phyloP scores from a whole-genome alignment of 2,888 invertebrate genomes.

The Neoitamus cyanurus region DNA sequence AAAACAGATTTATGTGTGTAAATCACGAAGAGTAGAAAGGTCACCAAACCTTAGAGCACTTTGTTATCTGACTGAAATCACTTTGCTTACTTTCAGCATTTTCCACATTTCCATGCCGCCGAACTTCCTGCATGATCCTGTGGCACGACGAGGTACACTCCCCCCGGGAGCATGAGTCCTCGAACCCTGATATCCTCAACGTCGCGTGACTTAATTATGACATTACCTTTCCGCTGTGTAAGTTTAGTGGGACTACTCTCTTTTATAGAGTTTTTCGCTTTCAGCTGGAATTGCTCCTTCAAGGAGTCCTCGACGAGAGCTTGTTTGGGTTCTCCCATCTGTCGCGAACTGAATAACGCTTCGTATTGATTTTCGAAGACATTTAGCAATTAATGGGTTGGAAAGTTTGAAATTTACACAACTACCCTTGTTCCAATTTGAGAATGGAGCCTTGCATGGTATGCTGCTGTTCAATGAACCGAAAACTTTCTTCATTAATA shows the following conservation, averaged over 20 bases:
- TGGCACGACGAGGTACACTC: neutral
- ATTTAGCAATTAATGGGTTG: constrained; percentile 29
- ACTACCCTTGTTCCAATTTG: constrained; percentile 11
- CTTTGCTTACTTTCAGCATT: neutral
- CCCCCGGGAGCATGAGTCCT: neutral
- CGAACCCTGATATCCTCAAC: neutral
- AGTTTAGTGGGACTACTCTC: neutral
- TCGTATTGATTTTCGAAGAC: constrained; percentile 21
- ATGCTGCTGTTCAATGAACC: neutral
- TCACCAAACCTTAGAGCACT: neutral
- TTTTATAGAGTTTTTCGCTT: neutral
- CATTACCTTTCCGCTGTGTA: neutral
- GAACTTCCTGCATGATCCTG: neutral
- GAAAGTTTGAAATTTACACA: constrained; percentile 27
- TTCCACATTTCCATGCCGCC: neutral
- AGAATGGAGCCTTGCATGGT: neutral
- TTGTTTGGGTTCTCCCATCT: neutral
- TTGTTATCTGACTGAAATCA: neutral
- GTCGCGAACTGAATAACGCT: neutral
- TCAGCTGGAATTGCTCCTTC: neutral
- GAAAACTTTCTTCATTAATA: constrained; percentile 10
- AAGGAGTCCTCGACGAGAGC: neutral
- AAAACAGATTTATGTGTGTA: neutral
- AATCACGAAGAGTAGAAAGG: neutral
- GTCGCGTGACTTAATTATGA: constrained; percentile 5